These are phyloP conservation scores for Manis pentadactyla DNA, from an alignment of 2,797 vertebrate genomes.

Conservation along the genomic window DNA sequence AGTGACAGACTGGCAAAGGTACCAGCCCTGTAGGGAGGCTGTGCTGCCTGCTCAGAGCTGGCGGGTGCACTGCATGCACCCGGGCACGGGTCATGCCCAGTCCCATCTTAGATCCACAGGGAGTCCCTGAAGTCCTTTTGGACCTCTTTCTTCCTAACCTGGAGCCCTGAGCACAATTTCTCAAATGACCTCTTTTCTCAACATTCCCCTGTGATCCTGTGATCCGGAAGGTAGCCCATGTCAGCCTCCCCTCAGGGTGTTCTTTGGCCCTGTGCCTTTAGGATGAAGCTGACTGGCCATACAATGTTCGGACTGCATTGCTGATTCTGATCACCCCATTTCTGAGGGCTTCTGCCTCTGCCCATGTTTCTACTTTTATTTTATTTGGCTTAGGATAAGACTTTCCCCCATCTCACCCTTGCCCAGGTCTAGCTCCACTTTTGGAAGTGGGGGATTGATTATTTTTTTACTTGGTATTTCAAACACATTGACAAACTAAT, in stretches of 20 bases:
- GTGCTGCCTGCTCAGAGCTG: not conserved
- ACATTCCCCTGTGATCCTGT: not conserved
- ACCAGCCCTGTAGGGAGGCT: not conserved
- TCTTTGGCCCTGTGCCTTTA: rapidly evolving
- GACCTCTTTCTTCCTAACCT: not conserved
- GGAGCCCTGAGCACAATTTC: not conserved
- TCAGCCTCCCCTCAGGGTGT: too few relatives aligned
- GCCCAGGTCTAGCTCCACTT: not conserved
- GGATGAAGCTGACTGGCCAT: not conserved
- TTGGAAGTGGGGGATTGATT: not conserved
- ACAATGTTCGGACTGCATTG: not conserved
- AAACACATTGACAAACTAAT: not conserved
- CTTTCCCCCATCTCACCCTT: not conserved
- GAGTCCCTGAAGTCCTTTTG: not conserved
- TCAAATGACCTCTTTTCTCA: not conserved
- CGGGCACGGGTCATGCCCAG: not conserved
- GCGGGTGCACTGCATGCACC: not conserved
- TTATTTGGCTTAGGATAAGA: conserved; percentile 32
- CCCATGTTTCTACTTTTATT: not conserved
- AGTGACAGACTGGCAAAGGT: not conserved
- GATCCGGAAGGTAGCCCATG: not conserved
- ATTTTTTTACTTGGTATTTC: conserved; percentile 8
- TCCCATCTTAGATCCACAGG: not conserved
- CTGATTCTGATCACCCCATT: not conserved
- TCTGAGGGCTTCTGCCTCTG: not conserved